Evolutionary conservation across 1,140 invertebrate genomes (phyloP).

Genomic region (Cecropterus lyciades): DNA sequence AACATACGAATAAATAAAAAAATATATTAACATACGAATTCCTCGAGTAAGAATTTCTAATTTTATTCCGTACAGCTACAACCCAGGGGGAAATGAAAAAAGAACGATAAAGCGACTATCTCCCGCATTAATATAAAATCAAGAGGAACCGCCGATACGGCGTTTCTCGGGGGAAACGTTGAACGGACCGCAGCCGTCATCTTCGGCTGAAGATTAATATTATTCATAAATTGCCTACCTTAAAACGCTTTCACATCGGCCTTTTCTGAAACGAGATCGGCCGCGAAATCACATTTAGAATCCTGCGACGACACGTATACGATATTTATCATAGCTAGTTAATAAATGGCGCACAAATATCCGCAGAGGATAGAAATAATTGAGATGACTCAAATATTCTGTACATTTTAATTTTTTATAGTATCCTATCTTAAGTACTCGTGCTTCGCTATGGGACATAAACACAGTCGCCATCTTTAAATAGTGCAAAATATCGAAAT

Average conservation of each 20-base stretch:
- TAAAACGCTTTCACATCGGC: constrained; percentile 7
- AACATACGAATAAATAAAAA: too few relatives aligned
- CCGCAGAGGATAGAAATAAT: background rate
- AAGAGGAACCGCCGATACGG: constrained; percentile 1
- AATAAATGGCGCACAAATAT: background rate
- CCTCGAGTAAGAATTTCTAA: background rate
- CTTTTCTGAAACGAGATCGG: constrained; percentile 10
- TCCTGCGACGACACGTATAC: constrained; percentile 8
- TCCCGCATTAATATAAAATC: constrained; percentile 11
- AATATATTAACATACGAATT: too few relatives aligned
- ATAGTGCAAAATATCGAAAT: too few relatives aligned
- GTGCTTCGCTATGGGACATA: too few relatives aligned
- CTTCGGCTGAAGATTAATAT: constrained; percentile 27
- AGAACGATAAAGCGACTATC: background rate
- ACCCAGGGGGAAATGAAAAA: background rate
- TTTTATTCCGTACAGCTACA: background rate
- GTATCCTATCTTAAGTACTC: too few relatives aligned
- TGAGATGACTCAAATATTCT: too few relatives aligned
- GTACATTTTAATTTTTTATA: too few relatives aligned
- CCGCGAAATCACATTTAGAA: constrained; percentile 5
- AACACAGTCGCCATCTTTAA: too few relatives aligned
- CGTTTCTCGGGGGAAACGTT: constrained; percentile 17
- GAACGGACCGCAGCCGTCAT: constrained; percentile 24
- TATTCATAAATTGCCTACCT: constrained; percentile 30
- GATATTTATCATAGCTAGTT: background rate